phyloP scores from a whole-genome alignment of 2,113 vertebrate genomes.

The Tetrao urogallus region DNA sequence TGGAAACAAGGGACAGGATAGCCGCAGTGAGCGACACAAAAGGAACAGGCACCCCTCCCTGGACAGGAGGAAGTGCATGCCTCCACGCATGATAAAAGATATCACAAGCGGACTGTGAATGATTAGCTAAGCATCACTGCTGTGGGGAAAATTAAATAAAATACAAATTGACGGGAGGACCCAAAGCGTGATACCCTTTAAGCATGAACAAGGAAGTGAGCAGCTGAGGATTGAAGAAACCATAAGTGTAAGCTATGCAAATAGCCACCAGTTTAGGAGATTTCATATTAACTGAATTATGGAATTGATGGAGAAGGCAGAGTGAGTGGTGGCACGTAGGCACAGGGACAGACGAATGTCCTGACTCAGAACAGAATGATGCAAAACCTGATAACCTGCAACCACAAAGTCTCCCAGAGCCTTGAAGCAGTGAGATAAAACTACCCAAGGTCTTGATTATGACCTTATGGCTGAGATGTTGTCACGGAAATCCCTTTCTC shows the following conservation, averaged over 20 bases:
- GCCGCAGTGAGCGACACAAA: not conserved
- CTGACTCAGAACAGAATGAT: not conserved
- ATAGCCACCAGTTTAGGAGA: not conserved
- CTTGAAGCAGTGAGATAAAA: not conserved
- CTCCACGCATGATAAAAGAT: rapidly evolving
- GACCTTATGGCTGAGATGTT: not conserved
- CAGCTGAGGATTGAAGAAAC: not conserved
- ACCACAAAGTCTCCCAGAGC: not conserved
- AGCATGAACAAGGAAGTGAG: not conserved
- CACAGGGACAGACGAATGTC: not conserved
- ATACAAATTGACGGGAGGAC: too few species aligned
- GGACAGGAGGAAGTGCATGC: not conserved
- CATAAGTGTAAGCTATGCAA: not conserved
- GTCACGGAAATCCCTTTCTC: not conserved
- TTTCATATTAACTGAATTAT: rapidly evolving
- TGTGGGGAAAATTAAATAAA: not conserved
- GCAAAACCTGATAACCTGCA: not conserved
- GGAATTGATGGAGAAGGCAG: not conserved
- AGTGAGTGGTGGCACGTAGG: rapidly evolving
- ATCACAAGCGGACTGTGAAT: not conserved
- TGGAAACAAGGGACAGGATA: not conserved
- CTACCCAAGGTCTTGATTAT: not conserved
- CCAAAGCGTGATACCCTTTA: not conserved
- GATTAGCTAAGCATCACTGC: not conserved
- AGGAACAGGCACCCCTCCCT: not conserved